These are phyloP conservation scores for Zaprionus lineosus DNA, from an alignment of 2,888 invertebrate species.

Conservation along the genomic window DNA sequence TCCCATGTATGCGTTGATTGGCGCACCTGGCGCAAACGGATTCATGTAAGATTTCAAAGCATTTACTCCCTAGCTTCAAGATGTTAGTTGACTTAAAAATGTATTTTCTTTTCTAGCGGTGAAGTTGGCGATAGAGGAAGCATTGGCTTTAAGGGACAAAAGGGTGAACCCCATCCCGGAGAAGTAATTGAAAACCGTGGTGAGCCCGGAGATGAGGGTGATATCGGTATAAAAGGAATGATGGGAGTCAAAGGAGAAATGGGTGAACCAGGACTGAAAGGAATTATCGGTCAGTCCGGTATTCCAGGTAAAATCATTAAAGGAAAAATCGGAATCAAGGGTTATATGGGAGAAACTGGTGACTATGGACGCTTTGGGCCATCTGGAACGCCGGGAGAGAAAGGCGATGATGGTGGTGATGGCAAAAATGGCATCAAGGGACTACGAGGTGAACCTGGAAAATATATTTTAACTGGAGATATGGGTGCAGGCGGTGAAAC, in stretches of 20 bases:
- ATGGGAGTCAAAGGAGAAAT: constrained; percentile 85
- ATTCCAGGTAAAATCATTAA: constrained; percentile 82
- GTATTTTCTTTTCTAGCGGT: constrained; percentile 77
- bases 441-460: constrained; percentile 82
- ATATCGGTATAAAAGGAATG: too few species aligned
- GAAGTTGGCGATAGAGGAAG: constrained; percentile 83
- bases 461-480: constrained; percentile 81
- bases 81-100: too few species aligned
- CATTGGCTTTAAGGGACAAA: constrained; percentile 84
- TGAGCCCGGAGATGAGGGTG: too few species aligned
- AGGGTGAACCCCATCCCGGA: constrained; percentile 84
- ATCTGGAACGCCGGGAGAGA: constrained; percentile 84
- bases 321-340: constrained; percentile 87
- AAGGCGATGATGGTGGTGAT: too few species aligned
- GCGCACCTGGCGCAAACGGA: constrained; percentile 78
- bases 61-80: too few species aligned
- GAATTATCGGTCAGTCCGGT: too few species aligned
- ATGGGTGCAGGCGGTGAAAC: constrained; percentile 81
- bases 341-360: constrained; percentile 87
- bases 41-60: constrained; percentile 72
- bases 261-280: too few species aligned
- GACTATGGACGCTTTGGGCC: constrained; percentile 86
- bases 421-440: constrained; percentile 83
- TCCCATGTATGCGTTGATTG: constrained; percentile 72
- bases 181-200: constrained; percentile 83